Evolutionary conservation across 2,113 vertebrate species (phyloP).

Genomic region (Hassar affinis): DNA sequence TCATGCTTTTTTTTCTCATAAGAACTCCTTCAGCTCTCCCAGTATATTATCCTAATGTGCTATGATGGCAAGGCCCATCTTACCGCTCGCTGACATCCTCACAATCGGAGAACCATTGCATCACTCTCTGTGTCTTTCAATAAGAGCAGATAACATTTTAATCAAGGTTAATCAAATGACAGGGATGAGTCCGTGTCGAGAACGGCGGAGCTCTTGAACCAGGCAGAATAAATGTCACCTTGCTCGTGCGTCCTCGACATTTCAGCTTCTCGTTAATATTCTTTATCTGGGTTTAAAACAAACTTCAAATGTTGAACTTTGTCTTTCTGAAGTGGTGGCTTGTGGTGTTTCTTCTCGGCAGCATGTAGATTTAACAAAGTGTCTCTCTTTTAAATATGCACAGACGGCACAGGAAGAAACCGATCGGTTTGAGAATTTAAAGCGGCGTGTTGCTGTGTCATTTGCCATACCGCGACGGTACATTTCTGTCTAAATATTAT

Average conservation of each 20-base stretch:
- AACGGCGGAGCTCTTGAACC: constrained; percentile 32
- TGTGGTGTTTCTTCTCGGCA: constrained; percentile 3
- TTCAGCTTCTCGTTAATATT: constrained; percentile 54
- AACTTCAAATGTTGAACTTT: constrained; percentile 48
- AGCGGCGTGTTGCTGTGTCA: constrained; percentile 3
- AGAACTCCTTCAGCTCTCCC: constrained; percentile 43
- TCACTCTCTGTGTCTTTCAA: constrained; percentile 33
- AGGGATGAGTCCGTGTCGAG: constrained; percentile 46
- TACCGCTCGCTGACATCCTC: constrained; percentile 33
- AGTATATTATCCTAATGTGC: constrained; percentile 18
- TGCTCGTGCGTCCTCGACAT: constrained; percentile 42
- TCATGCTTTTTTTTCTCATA: not conserved
- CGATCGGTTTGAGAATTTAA: not conserved
- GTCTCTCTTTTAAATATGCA: constrained; percentile 10
- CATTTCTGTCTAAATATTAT: too few species aligned
- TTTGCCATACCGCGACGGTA: not conserved
- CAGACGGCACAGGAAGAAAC: not conserved
- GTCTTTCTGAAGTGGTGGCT: constrained; percentile 39
- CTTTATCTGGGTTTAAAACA: constrained; percentile 54
- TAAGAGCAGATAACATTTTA: constrained; percentile 52
- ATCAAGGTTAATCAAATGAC: constrained; percentile 59
- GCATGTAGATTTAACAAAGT: constrained; percentile 21
- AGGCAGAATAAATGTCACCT: constrained; percentile 59
- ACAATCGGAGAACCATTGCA: constrained; percentile 12
- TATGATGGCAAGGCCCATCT: constrained; percentile 18